Conservation (phyloP, 2,888 invertebrate genomes). For the Branchinecta sandiegonensis region DNA sequence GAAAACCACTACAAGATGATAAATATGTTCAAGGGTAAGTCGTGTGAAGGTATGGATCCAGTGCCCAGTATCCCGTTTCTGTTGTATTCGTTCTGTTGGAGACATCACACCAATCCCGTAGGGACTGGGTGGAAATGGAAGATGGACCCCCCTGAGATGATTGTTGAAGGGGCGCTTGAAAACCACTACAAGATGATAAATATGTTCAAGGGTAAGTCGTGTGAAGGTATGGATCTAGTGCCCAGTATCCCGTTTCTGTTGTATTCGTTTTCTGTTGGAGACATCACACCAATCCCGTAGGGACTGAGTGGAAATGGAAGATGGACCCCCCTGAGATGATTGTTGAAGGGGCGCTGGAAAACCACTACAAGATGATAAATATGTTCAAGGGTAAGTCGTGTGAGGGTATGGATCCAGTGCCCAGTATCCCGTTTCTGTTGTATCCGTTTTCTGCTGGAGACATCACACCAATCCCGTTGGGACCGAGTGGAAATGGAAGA, state of each 20-base stretch:
- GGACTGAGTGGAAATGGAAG: constrained; percentile 47
- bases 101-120: constrained; percentile 40
- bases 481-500: constrained; percentile 46
- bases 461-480: constrained; percentile 41
- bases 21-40: constrained; percentile 36
- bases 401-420: too few relatives aligned
- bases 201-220: constrained; percentile 34
- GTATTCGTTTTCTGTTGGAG: constrained; percentile 48
- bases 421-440: too few relatives aligned
- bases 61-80: too few relatives aligned
- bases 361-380: constrained; percentile 42
- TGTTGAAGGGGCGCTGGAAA: constrained; percentile 39
- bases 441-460: constrained; percentile 47
- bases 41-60: too few relatives aligned
- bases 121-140: constrained; percentile 48
- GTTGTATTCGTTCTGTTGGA: constrained; percentile 49
- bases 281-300: constrained; percentile 40
- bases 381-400: constrained; percentile 34
- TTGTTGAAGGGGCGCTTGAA: constrained; percentile 40
- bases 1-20: constrained; percentile 41
- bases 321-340: constrained; percentile 42
- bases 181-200: constrained; percentile 42
- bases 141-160: constrained; percentile 40
- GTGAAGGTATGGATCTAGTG: too few relatives aligned
- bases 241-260: too few relatives aligned